These are phyloP conservation scores for Oryzias melastigma DNA, from an alignment of 2,113 vertebrate genomes.

Conservation along the genomic window DNA sequence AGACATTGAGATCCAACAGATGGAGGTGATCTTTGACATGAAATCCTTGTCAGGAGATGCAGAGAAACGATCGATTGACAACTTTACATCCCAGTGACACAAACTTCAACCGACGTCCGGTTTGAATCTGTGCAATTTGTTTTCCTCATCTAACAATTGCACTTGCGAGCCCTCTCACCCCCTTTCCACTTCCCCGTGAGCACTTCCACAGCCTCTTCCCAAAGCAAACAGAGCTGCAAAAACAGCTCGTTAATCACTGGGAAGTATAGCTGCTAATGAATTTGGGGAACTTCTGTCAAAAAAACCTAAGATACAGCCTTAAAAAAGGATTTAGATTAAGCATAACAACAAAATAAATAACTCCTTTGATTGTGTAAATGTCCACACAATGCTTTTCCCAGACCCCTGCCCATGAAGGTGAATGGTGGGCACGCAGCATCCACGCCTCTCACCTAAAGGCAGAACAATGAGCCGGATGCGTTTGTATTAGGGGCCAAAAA, in stretches of 20 bases:
- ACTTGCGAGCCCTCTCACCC: constrained; percentile 21
- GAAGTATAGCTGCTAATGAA: constrained; percentile 22
- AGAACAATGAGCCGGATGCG: constrained; percentile 75
- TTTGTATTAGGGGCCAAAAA: constrained; percentile 22
- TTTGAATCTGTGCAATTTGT: constrained; percentile 24
- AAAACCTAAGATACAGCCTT: constrained; percentile 43
- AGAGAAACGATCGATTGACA: background rate
- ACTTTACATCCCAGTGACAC: background rate
- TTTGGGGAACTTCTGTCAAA: constrained; percentile 21
- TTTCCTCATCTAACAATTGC: constrained; percentile 47
- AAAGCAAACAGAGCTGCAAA: constrained; percentile 57
- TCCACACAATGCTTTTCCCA: constrained; percentile 52
- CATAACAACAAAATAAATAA: constrained; percentile 1
- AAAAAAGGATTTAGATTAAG: constrained; percentile 39
- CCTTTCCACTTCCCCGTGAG: constrained; percentile 9
- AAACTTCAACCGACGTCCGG: constrained; percentile 24
- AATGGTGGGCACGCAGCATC: constrained; percentile 38
- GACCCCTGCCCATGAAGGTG: constrained; percentile 51
- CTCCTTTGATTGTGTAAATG: background rate
- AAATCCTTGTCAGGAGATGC: no score
- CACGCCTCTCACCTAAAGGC: constrained; percentile 51
- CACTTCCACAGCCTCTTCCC: constrained; percentile 42
- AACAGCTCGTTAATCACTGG: constrained; percentile 42
- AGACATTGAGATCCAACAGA: no score
- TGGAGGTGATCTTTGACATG: no score